A percentile compares a stretch with the other conserved stretches of the same genome.
Conservation (phyloP, 2,888 invertebrate genomes). For the Acrobasis suavella region DNA sequence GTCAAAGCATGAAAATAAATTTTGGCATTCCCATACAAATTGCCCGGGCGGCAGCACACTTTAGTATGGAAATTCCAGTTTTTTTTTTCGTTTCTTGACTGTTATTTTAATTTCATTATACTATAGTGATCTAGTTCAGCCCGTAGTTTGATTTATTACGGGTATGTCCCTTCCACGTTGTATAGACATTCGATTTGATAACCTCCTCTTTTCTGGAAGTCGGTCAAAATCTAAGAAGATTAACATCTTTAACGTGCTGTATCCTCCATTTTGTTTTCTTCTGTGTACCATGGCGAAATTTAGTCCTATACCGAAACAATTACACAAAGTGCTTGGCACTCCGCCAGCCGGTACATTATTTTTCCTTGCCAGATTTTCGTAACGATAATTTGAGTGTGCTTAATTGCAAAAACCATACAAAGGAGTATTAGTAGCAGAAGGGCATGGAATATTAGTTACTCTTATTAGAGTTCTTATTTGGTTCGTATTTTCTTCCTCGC, state of each 20-base stretch:
- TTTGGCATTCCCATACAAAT: no score
- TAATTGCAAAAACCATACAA: conserved; percentile 29
- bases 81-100: no score
- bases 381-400: conserved; percentile 35
- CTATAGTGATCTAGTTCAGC: no score
- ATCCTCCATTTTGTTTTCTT: neutral
- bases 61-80: no score
- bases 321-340: conserved; percentile 46
- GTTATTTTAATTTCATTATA: no score
- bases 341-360: conserved; percentile 36
- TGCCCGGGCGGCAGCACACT: no score
- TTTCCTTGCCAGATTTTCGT: conserved; percentile 36
- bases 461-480: neutral
- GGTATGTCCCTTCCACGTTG: no score
- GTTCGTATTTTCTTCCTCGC: neutral
- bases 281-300: conserved; percentile 32
- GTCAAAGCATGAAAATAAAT: no score
- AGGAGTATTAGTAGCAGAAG: conserved; percentile 9
- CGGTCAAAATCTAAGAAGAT: no score
- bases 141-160: no score
- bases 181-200: no score
- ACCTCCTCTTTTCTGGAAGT: no score
- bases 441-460: conserved; percentile 3
- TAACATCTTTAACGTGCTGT: neutral
- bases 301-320: conserved; percentile 45